Evolutionary conservation across 2,113 vertebrate species (phyloP).

Genomic region (Suncus etruscus): DNA sequence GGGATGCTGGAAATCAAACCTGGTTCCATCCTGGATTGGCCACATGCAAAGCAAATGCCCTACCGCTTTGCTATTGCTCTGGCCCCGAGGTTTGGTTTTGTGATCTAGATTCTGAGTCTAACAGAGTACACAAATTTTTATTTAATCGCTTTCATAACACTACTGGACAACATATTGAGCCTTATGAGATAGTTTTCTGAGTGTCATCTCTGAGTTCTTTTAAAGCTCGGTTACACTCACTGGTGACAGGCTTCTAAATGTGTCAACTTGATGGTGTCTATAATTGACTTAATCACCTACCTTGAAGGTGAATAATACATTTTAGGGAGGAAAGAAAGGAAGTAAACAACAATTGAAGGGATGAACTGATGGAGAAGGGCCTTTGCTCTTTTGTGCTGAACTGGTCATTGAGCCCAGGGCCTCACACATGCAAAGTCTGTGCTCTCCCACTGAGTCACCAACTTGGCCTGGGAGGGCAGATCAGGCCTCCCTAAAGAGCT

Average conservation of each 20-base stretch:
- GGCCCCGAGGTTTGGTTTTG: background rate
- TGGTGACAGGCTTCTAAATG: background rate
- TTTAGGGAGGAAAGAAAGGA: background rate
- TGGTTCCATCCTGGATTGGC: too few relatives aligned
- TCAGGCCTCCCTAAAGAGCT: background rate
- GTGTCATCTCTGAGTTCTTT: slow-evolving; percentile 2
- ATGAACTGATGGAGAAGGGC: background rate
- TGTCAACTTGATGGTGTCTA: background rate
- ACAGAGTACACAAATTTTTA: background rate
- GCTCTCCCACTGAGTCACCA: too few relatives aligned
- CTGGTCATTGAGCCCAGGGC: too few relatives aligned
- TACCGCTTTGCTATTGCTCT: too few relatives aligned
- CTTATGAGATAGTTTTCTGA: background rate
- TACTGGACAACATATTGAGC: background rate
- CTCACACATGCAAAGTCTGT: too few relatives aligned
- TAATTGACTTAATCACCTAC: background rate
- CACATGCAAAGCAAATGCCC: too few relatives aligned
- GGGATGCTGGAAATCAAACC: too few relatives aligned
- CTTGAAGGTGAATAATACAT: background rate
- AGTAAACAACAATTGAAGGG: background rate
- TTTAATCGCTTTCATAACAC: background rate
- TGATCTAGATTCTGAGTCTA: background rate
- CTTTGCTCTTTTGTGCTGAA: background rate
- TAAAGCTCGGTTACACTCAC: background rate
- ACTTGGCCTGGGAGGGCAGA: too few relatives aligned